A percentile compares a stretch with the other conserved stretches of the same genome.
phyloP scores from a whole-genome alignment of 2,797 vertebrate species.

The Xenopus petersii region DNA sequence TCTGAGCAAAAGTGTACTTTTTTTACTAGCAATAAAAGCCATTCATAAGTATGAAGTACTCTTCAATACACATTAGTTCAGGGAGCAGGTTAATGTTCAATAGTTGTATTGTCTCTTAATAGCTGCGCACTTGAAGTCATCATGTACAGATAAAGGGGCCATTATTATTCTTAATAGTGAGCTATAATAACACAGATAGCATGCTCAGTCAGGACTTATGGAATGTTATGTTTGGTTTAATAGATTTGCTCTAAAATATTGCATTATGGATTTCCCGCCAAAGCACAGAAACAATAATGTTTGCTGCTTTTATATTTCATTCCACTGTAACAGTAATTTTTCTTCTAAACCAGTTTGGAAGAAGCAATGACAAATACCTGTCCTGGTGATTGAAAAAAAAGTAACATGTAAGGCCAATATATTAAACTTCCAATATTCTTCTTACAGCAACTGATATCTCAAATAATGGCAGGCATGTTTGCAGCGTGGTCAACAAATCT shows the following conservation, averaged over 20 bases:
- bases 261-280: slow-evolving; percentile 45
- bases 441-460: too few species aligned
- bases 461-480: too few species aligned
- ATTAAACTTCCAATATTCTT: too few species aligned
- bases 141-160: slow-evolving; percentile 15
- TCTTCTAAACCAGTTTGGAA: not conserved
- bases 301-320: not conserved
- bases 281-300: slow-evolving; percentile 10
- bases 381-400: too few species aligned
- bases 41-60: not conserved
- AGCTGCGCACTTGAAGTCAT: slow-evolving; percentile 11
- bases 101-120: slow-evolving; percentile 26
- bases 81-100: not conserved
- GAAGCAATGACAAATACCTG: not conserved
- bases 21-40: too few species aligned
- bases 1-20: too few species aligned
- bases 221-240: slow-evolving; percentile 18
- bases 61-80: not conserved
- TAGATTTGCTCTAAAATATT: slow-evolving; percentile 39
- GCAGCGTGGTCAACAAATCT: too few species aligned
- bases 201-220: slow-evolving; percentile 34
- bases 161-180: slow-evolving; percentile 15
- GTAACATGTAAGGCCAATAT: too few species aligned
- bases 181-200: slow-evolving; percentile 35
- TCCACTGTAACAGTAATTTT: not conserved